These are phyloP conservation scores for Phalacrocorax brasilianus DNA, from an alignment of 2,113 vertebrate species.

Conservation along the genomic window DNA sequence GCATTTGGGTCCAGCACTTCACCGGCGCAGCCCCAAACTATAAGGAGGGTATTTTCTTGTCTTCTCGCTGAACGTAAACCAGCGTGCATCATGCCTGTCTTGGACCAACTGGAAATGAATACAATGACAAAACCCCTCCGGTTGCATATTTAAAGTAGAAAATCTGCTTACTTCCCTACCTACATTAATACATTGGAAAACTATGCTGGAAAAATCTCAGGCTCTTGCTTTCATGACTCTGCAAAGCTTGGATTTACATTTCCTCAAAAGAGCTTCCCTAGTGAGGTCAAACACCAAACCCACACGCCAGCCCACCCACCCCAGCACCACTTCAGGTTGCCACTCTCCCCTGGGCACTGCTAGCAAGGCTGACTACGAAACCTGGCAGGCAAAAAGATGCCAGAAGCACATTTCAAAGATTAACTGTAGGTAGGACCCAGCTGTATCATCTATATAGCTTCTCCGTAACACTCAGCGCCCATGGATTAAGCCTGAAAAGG, in stretches of 20 bases:
- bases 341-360: background rate
- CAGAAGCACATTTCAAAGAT: background rate
- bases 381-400: background rate
- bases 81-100: accelerated
- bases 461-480: background rate
- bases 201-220: background rate
- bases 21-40: accelerated
- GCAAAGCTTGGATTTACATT: background rate
- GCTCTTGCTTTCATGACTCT: background rate
- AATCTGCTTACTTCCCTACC: background rate
- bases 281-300: background rate
- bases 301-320: too few species aligned
- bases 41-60: background rate
- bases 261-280: accelerated
- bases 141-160: accelerated
- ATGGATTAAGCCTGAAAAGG: background rate
- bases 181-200: background rate
- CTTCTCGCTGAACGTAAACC: background rate
- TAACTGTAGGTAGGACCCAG: background rate
- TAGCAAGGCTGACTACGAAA: accelerated
- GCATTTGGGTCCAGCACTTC: background rate
- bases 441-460: accelerated
- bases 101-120: background rate
- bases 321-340: background rate
- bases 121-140: accelerated